Evolutionary conservation across 2,113 vertebrate genomes (phyloP), one percentile per base, ranked within the genome.

Genomic region (Etheostoma spectabile): DNA sequence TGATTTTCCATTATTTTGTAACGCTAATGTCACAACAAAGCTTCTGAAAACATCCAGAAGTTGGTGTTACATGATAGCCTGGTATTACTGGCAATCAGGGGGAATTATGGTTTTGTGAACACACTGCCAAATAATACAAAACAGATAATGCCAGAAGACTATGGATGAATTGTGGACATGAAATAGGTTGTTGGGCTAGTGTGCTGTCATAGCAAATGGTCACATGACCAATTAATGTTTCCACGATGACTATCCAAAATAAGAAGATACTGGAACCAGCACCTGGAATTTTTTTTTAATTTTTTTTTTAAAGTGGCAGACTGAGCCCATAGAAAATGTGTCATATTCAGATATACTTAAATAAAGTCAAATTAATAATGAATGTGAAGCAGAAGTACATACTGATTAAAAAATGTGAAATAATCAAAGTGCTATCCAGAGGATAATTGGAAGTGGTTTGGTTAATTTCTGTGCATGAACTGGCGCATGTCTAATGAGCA

Each of bases 1-100:
- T n/a, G 33, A 72, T 64, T 86, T 91, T 77, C 88, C 88, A 74
- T 51, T 48, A 77, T 90, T 85, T 84, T 62, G 80, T 63, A 91
- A 90, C 5, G 6, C 10, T 52, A 51, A 62, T 88, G 83, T 82
- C 83, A 72, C 85, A 92, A 89, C 13, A 76, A 27, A 8, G 6
- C 52, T 19, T 53, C 10, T 52, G 52, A 73, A 67, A 77, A 6
- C 16, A 70, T 62, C 14, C 21, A 16, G 62, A 72, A 53, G 33
- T 22, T 42, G 18, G 27, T 71, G 53, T 38, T 71, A 42, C 57
- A 48, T 13, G 74, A 49, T 4, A 33, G 51, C 35, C n/a, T 65
- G 38, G 13, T 49, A 19, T 72, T 77, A 33, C 74, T 60, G 27
- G 30, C 2, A 68, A 33, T 22, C 13, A 8, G 35, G 53, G 84